These are phyloP conservation scores for Vidua macroura DNA, from an alignment of 2,113 vertebrate species.

Conservation along the genomic window DNA sequence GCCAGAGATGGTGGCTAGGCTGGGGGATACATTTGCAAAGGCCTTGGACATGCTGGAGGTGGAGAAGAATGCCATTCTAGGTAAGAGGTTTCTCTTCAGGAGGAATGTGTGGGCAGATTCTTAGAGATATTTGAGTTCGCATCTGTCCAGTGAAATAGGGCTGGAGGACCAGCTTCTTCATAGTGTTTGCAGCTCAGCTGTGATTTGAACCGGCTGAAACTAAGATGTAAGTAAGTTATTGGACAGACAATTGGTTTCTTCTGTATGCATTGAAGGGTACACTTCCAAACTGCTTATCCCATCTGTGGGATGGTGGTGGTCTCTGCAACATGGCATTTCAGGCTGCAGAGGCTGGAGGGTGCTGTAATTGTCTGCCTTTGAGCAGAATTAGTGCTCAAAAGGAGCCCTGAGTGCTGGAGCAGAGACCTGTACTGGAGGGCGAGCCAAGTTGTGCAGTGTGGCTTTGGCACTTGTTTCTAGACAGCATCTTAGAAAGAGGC, in stretches of 20 bases:
- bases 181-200: not conserved
- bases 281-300: not conserved
- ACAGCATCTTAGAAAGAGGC: not conserved
- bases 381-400: not conserved
- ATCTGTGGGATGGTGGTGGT: not conserved
- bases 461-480: not conserved
- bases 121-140: not conserved
- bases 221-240: accelerated
- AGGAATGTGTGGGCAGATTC: not conserved
- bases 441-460: not conserved
- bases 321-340: not conserved
- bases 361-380: not conserved
- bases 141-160: not conserved
- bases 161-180: not conserved
- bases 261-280: not conserved
- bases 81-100: slow-evolving; percentile 67
- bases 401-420: not conserved
- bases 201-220: not conserved
- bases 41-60: slow-evolving; percentile 87
- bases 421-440: not conserved
- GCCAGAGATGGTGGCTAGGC: slow-evolving; percentile 86
- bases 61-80: slow-evolving; percentile 90
- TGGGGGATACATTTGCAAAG: slow-evolving; percentile 84
- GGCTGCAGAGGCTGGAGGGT: not conserved
- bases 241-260: not conserved